These are phyloP conservation scores for Symphodus melops DNA, from an alignment of 2,113 vertebrate genomes.

Conservation along the genomic window DNA sequence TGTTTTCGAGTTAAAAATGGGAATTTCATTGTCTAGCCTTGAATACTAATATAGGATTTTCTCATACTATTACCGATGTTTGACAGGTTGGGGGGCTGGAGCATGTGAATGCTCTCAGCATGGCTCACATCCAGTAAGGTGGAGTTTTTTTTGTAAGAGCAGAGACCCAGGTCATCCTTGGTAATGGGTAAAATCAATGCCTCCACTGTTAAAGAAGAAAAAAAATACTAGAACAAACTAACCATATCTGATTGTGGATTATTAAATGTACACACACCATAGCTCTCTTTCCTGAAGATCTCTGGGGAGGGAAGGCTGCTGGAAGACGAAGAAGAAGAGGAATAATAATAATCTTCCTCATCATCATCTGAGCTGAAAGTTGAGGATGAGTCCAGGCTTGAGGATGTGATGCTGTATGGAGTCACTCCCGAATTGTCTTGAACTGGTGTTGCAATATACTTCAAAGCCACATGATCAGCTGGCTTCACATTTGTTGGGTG, in stretches of 20 bases:
- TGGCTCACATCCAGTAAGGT: conserved; percentile 89
- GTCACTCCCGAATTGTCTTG: conserved; percentile 5
- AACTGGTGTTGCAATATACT: neutral
- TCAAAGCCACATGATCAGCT: neutral
- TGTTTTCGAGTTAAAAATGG: too few species aligned
- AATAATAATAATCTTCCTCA: neutral
- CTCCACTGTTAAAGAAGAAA: conserved; percentile 32
- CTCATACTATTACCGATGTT: conserved; percentile 80
- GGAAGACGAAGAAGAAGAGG: neutral
- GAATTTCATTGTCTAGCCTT: too few species aligned
- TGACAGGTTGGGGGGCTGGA: conserved; percentile 85
- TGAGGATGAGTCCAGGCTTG: conserved; percentile 8
- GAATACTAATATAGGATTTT: neutral
- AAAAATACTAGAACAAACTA: neutral
- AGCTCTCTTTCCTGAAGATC: conserved; percentile 79
- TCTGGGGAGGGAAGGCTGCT: conserved; percentile 85
- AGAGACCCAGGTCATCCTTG: conserved; percentile 33
- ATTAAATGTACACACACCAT: conserved; percentile 74
- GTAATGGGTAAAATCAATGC: neutral
- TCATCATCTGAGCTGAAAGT: conserved; percentile 29
- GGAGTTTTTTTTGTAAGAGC: conserved; percentile 84
- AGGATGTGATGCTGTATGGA: conserved; percentile 1
- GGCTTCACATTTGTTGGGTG: neutral
- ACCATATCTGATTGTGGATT: neutral
- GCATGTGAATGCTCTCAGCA: conserved; percentile 82